A percentile compares a stretch with the other conserved stretches of the same genome.
Conservation (phyloP, 2,113 vertebrate species). For the Notarius quadriscutis region DNA sequence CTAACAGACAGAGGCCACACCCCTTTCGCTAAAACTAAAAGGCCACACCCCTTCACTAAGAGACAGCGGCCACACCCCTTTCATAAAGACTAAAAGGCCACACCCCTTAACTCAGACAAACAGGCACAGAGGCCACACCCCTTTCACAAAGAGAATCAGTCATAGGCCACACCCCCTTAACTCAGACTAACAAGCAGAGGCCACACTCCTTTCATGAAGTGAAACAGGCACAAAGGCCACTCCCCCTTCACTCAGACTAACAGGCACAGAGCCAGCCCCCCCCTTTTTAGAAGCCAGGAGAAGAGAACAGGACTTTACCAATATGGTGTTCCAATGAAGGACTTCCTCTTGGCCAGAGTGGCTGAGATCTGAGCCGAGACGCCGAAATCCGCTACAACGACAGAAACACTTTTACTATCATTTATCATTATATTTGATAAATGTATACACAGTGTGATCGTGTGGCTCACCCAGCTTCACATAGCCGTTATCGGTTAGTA, state of each 20-base stretch:
- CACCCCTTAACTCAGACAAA: not conserved
- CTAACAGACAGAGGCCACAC: not conserved
- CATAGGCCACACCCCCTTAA: not conserved
- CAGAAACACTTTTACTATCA: not conserved
- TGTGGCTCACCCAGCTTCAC: conserved; percentile 89
- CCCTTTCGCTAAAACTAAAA: not conserved
- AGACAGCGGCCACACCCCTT: not conserved
- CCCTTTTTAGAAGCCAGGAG: not conserved
- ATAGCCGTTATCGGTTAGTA: conserved; percentile 96
- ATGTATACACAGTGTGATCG: not conserved
- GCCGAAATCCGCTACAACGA: conserved; percentile 88
- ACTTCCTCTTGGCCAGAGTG: conserved; percentile 97
- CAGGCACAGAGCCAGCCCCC: not conserved
- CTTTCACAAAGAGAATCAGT: not conserved
- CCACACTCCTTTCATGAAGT: not conserved
- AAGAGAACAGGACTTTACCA: conserved; percentile 76
- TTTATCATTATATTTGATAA: not conserved
- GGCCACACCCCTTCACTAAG: not conserved
- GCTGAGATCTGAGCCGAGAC: conserved; percentile 98
- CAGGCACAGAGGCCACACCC: not conserved
- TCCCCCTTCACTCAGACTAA: not conserved
- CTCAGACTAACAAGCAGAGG: not conserved
- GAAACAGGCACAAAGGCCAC: not conserved
- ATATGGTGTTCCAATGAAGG: conserved; percentile 98
- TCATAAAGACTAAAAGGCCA: not conserved